Percentiles rank a stretch among this genome's conserved stretches.
phyloP scores from a whole-genome alignment of 2,797 vertebrate species.

The Orestias chungarensis region DNA sequence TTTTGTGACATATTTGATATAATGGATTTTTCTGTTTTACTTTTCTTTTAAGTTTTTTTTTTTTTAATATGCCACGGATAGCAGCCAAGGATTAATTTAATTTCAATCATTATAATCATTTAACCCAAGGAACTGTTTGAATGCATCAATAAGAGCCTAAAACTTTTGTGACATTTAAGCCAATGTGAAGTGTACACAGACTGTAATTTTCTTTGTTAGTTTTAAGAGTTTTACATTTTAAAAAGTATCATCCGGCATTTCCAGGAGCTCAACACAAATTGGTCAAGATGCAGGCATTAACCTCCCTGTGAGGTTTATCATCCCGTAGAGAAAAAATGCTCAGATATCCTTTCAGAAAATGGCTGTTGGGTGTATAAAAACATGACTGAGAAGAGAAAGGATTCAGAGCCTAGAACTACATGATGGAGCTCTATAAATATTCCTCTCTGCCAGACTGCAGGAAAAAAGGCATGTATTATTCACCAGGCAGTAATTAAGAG shows the following conservation, averaged over 20 bases:
- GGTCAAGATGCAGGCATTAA: too few species aligned
- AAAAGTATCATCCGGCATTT: background rate
- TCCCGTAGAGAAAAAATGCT: background rate
- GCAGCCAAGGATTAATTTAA: too few species aligned
- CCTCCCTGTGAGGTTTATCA: background rate
- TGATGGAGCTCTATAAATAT: constrained; percentile 32
- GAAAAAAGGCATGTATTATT: constrained; percentile 53
- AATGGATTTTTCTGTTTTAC: too few species aligned
- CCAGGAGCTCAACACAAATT: background rate
- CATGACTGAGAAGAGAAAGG: constrained; percentile 2
- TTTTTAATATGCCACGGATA: too few species aligned
- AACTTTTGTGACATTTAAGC: background rate
- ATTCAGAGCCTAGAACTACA: constrained; percentile 7
- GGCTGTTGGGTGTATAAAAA: constrained; percentile 15
- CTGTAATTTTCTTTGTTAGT: background rate
- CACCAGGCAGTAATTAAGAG: constrained; percentile 27
- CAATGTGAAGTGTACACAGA: background rate
- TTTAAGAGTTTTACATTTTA: background rate
- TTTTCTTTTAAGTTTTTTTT: too few species aligned
- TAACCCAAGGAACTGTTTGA: background rate
- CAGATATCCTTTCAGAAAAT: constrained; percentile 5
- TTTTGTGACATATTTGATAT: too few species aligned
- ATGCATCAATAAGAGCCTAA: background rate
- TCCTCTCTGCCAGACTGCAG: constrained; percentile 31
- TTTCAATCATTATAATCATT: too few species aligned